A percentile compares a stretch with the other conserved stretches of the same genome.
phyloP scores from a whole-genome alignment of 2,888 invertebrate genomes.

The Cistogaster globosa region DNA sequence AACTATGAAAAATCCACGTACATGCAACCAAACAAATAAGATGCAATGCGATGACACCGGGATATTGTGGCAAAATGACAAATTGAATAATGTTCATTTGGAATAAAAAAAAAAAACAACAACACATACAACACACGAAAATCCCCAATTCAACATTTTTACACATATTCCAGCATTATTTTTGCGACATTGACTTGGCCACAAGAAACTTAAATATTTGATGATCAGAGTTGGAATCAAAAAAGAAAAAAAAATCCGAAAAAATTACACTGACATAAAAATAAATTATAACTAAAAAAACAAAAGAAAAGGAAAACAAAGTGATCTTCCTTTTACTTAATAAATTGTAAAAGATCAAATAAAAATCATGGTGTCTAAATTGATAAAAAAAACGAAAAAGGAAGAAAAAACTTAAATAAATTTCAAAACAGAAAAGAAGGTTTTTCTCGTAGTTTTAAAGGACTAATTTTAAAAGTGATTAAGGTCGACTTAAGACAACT shows the following conservation, averaged over 20 bases:
- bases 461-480: background rate
- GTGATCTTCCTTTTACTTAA: constrained; percentile 32
- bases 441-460: background rate
- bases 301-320: background rate
- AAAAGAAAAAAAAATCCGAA: constrained; percentile 14
- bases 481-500: background rate
- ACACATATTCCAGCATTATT: constrained; percentile 44
- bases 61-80: constrained; percentile 68
- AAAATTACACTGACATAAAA: constrained; percentile 43
- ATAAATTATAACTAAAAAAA: constrained; percentile 52
- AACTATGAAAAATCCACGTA: constrained; percentile 66
- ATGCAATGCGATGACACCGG: constrained; percentile 67
- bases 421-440: background rate
- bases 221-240: constrained; percentile 4
- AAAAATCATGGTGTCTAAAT: constrained; percentile 59
- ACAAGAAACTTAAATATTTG: constrained; percentile 39
- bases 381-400: background rate
- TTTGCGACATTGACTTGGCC: constrained; percentile 43
- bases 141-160: constrained; percentile 37
- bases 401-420: background rate
- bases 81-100: constrained; percentile 68
- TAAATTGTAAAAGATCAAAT: constrained; percentile 60
- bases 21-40: constrained; percentile 25
- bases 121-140: constrained; percentile 31
- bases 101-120: constrained; percentile 1